Base-by-base conservation (phyloP, 2,888 invertebrate genomes). In the Meloe dianella region DNA sequence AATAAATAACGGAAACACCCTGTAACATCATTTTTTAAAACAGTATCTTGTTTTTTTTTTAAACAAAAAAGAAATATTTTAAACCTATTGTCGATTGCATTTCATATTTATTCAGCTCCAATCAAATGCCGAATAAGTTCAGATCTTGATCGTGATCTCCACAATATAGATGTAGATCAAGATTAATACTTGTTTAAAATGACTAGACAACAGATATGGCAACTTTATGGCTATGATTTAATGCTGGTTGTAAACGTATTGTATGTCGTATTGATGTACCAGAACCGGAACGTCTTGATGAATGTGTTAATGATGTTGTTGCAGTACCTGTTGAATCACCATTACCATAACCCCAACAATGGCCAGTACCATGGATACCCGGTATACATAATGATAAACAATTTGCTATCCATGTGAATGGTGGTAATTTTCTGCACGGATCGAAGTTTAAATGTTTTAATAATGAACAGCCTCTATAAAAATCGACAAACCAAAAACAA, bases 391-490 rank as follows among this genome's bases (percentile, higher is more conserved):
- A 66, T 56, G 81, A 78, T 63, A 82, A 71, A 72, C 83, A 83
- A 72, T 89, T 89, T 84, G 89, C 89, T 72, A 90, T 82, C 91
- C 91, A 91, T 73, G 89, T 90, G 81, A 90, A 90, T 9, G 91
- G 90, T 0, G 91, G 90, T 71, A 90, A 86, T 78, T 88, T 88
- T 82, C 89, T 89, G 80, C 74, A 78, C 72, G 75, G 77, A 78
- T 77, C 76, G 75, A 78, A 77, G 74, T 75, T 78, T 77, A 78
- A 78, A 77, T 78, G 74, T 78, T 78, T 79, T 77, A 79, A 67
- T 79, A 79, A 76, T 75, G 78, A 76, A 67, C 79, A 73, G 78
- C 79, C 79, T 78, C 79, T 79, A 77, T 57, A 74, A 66, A 74
- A 60, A 74, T 8, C 8, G 14, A 27, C 9, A 20, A 20, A 4